Conservation (phyloP, 2,113 vertebrate genomes). For the Turnix velox region DNA sequence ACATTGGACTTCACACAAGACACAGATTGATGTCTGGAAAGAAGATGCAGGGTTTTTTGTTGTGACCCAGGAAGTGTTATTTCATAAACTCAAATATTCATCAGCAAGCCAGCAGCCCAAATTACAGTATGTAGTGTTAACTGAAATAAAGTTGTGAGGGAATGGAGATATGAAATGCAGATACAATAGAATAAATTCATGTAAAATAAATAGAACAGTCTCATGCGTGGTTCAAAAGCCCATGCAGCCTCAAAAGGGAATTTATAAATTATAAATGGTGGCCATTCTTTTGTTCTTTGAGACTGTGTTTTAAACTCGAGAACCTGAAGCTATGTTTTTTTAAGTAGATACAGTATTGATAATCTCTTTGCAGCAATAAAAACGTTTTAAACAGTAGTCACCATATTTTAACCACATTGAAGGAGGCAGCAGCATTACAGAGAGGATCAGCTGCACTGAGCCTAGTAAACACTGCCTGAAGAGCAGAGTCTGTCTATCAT, state of each 20-base stretch:
- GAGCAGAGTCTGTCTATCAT: not conserved
- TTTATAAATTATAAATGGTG: not conserved
- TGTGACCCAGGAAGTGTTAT: not conserved
- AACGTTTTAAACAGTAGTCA: not conserved
- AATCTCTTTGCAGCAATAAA: not conserved
- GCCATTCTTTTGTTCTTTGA: not conserved
- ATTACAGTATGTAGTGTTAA: not conserved
- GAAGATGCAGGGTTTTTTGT: not conserved
- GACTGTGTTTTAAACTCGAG: not conserved
- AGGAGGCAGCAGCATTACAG: accelerated
- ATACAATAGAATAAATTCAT: not conserved
- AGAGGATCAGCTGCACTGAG: not conserved
- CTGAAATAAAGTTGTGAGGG: not conserved
- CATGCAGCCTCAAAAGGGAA: not conserved
- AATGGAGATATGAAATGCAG: not conserved
- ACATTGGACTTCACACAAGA: not conserved
- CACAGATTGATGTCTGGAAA: not conserved
- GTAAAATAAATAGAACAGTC: not conserved
- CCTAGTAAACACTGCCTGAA: not conserved
- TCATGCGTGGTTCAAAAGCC: not conserved
- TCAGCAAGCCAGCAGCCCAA: not conserved
- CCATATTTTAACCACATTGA: not conserved
- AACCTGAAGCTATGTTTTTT: not conserved
- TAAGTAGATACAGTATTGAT: not conserved
- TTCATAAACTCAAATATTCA: not conserved